These are phyloP conservation scores for Gymnothorax javanicus DNA, from an alignment of 2,797 vertebrate species.

Conservation along the genomic window DNA sequence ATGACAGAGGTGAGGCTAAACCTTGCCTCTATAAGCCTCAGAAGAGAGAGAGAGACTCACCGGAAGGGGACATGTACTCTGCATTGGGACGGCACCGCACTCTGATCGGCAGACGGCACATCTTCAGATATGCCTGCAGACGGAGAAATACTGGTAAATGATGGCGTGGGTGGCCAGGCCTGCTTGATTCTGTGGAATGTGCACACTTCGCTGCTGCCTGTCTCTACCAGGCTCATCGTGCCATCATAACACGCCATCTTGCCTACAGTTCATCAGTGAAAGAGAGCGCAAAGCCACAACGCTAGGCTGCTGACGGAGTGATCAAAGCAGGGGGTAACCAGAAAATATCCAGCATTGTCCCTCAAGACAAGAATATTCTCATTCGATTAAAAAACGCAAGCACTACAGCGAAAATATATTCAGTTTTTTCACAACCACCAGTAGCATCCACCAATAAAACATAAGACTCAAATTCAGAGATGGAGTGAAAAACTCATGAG, in stretches of 20 bases:
- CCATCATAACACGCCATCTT: neutral
- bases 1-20: conserved; percentile 54
- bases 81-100: conserved; percentile 82
- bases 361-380: neutral
- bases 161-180: conserved; percentile 16
- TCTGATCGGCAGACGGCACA: conserved; percentile 86
- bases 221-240: neutral
- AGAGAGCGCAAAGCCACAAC: neutral
- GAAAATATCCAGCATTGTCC: neutral
- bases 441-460: conserved; percentile 7
- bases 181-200: neutral
- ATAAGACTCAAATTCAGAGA: conserved; percentile 10
- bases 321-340: neutral
- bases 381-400: neutral
- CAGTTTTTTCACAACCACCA: neutral
- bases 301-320: neutral
- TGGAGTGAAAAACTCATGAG: neutral
- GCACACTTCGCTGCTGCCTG: conserved; percentile 34
- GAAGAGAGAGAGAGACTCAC: conserved; percentile 71
- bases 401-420: neutral
- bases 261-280: neutral
- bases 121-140: conserved; percentile 85
- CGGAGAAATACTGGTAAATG: conserved; percentile 51
- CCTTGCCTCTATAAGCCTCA: conserved; percentile 74
- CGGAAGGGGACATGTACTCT: conserved; percentile 89